Base-by-base conservation (phyloP, 2,797 vertebrate genomes). In the Ammospiza maritima region DNA sequence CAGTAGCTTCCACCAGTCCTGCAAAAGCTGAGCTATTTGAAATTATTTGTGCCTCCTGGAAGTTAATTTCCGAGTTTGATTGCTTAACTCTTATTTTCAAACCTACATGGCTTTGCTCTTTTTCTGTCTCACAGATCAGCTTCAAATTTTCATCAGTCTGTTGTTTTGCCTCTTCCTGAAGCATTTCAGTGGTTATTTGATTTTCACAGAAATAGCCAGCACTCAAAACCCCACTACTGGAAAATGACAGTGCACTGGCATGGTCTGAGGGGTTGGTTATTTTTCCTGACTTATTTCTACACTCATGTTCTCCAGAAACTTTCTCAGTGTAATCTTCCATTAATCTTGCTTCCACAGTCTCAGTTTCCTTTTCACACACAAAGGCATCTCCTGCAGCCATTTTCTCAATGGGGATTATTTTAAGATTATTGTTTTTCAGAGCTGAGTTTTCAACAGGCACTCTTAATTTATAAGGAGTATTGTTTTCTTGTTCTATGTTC, bases 1-100 rank as follows among this genome's bases (percentile, higher is more conserved):
- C 69, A 48, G 98, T 73, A 76, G 96, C 95, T 87, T 96, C 94
- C 82, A 98, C 93, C 85, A 98, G 66, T 62, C 98, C 98, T 15
- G 80, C 88, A 73, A 88, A 98, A 78, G 97, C 72, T 78, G 97
- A 96, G n/a, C 82, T 97, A 87, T 98, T 98, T n/a, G 95, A 94
- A 48, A 83, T 73, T 29, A 98, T 92, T 58, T 98, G 98, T 27
- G 93, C 90, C 48, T 92, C 97, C 71, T 98, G 97, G 23, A 97
- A 90, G 71, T 96, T 92, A n/a, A 98, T 91, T 85, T 98, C 97
- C 5, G 88, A 97, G 21, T 76, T 95, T 78, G 98, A 96, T 6
- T 92, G 90, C 85, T 97, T 91, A 38, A 97, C 90, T 80, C 98
- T 95, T 11, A 60, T 76, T 56, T 97, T 94, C 75, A 82, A 93